Evolutionary conservation across 2,888 invertebrate genomes (phyloP).

Genomic region (Elgonia sp.): DNA sequence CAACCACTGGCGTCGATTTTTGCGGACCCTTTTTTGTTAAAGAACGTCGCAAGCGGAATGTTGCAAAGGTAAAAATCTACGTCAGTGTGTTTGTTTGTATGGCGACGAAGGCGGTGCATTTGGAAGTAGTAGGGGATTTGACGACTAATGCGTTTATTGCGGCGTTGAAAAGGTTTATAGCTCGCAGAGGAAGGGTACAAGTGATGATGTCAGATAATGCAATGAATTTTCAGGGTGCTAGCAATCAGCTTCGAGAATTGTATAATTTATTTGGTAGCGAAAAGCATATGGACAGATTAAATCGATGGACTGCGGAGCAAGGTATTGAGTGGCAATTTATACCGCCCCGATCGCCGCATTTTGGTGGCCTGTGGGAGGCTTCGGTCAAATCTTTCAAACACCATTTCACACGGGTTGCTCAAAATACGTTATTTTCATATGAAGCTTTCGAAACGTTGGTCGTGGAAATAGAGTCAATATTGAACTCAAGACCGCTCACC

Average conservation of each 20-base stretch:
- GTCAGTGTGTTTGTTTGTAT: conserved; percentile 81
- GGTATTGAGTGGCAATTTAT: background rate
- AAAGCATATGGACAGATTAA: too few relatives aligned
- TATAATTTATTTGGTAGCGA: background rate
- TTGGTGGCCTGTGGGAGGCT: background rate
- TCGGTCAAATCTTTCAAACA: background rate
- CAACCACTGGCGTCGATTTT: background rate
- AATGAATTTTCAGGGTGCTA: conserved; percentile 80
- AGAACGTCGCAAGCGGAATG: background rate
- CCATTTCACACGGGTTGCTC: background rate
- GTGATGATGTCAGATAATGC: conserved; percentile 76
- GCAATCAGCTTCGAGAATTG: conserved; percentile 56
- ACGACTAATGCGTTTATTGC: conserved; percentile 81
- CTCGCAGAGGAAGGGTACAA: conserved; percentile 78
- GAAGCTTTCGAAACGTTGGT: background rate
- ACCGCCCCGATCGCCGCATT: background rate
- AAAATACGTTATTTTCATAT: background rate
- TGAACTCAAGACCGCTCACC: background rate
- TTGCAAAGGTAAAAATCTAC: conserved; percentile 52
- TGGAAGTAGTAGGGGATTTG: conserved; percentile 81
- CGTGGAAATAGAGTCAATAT: background rate
- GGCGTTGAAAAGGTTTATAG: conserved; percentile 80
- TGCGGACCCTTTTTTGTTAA: background rate
- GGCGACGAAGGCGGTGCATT: conserved; percentile 80
- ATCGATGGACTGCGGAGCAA: background rate